Base-by-base conservation (phyloP, 2,113 vertebrate species). In the Alouatta palliata region DNA sequence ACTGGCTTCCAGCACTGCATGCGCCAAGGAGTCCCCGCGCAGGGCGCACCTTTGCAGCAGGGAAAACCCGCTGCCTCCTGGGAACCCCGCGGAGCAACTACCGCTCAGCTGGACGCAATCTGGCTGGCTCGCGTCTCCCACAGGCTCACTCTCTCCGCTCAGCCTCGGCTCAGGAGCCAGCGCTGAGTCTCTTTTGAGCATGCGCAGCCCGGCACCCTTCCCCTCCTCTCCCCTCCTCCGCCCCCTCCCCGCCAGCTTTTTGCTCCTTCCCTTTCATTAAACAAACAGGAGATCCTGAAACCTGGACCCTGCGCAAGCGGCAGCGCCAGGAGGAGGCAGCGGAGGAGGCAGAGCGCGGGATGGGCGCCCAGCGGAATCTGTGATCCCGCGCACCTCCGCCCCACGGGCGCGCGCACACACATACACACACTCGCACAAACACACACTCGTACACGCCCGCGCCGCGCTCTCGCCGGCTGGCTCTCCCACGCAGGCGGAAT, bases 401-500 rank as follows among this genome's bases (percentile, higher is more conserved):
- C 64, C 87, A 4, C 96, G 20, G 94, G 37, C 88, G 64, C 76
- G 32, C 96, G 16, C 79, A 0, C 77, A 8, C 47, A 14, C 71
- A 8, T 43, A 45, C 83, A 25, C 91, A 16, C 45, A 11, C 84
- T 68, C 92, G 16, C 94, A 76, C 83, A 71, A 45, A 92, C 92
- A 95, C 95, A 94, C 96, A 68, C 94, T 68, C 85, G 71, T 76
- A 32, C 81, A 81, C 98, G 81, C 95, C 93, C 95, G 92, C 90
- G 92, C 94, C 79, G 52, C 88, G 68, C 96, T 37, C 91, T 77
- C 71, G 80, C 96, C 92, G 90, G 95, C 95, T 96, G 3, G 68
- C 87, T 95, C 97, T 97, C 95, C 97, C 96, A 97, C 94, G 94
- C 96, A 96, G 89, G 87, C 95, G 81, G 82, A 84, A 97, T 96